Conservation (phyloP, 2,797 vertebrate genomes). For the Amazona finschi region DNA sequence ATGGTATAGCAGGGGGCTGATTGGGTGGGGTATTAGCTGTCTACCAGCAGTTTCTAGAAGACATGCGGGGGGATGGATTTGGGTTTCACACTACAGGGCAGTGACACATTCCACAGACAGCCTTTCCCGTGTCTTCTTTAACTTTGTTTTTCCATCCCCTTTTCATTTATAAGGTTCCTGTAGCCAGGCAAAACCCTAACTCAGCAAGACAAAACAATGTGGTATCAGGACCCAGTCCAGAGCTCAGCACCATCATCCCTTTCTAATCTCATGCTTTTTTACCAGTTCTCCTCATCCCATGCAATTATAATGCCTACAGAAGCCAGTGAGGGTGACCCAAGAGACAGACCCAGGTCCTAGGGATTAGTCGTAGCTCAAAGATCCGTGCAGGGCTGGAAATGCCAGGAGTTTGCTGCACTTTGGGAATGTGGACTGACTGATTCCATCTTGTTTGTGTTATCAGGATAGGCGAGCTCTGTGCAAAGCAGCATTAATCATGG, state of each 20-base stretch:
- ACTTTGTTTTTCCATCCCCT: background rate
- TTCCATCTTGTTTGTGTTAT: background rate
- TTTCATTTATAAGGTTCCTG: background rate
- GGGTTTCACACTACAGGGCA: background rate
- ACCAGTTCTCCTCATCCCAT: background rate
- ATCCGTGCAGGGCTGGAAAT: background rate
- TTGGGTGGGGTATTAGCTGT: background rate
- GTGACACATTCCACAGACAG: background rate
- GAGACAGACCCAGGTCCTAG: background rate
- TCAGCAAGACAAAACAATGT: background rate
- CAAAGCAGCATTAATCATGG: background rate
- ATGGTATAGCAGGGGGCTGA: background rate
- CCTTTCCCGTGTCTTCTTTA: background rate
- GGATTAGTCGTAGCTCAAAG: background rate
- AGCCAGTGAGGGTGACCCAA: background rate
- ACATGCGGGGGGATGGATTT: background rate
- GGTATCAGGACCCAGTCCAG: background rate
- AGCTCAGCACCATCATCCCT: background rate
- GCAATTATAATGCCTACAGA: background rate
- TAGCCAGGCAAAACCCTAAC: background rate
- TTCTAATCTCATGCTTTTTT: background rate
- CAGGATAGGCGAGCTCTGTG: conserved; percentile 53
- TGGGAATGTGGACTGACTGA: background rate
- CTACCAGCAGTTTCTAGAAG: background rate
- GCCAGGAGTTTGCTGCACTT: background rate